Base-by-base conservation (phyloP, 2,888 invertebrate genomes). In the Toxonevra muliebris region DNA sequence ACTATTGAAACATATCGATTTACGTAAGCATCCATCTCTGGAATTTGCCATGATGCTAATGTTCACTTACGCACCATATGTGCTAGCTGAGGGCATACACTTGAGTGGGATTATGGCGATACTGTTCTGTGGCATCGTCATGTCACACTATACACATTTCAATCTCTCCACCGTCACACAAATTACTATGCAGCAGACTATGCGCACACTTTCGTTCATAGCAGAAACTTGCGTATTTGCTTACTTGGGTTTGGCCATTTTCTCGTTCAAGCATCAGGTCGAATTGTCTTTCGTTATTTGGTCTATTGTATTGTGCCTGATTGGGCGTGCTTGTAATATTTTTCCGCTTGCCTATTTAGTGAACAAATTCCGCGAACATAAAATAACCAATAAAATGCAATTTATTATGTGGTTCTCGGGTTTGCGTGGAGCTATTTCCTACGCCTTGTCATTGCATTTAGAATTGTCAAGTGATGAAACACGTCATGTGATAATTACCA, bases 371-470 rank as follows among this genome's bases (percentile, higher is more conserved):
- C 90, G 98, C 15, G 96, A 97, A 82, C 98, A 98, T 86, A 97
- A 97, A 86, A 98, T 99, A 68, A 98, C 97, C 0, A 93, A 92
- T 83, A 96, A 97, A 86, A 98, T 97, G 96, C 97, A 97, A 91
- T 97, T 98, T 80, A 97, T 98, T 69, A 98, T 98, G 98, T 98
- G 98, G 98, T 98, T 98, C 84, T 97, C 97, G 84, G 94, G 98
- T 57, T 86, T 98, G 71, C 89, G 98, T 66, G 98, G 98, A 48
- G 98, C 98, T 10, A 97, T 99, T 83, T 98, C 98, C 0, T 99
- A 99, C 86, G 98, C 98, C 1, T 87, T 99, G 19, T 97, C 97
- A 0, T 89, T 99, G 64, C 98, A 99, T 87, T 89, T 98, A 80
- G 94, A 96, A 76, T 92, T 97, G 77, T 94, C 94, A 61, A 84